phyloP scores from a whole-genome alignment of 2,797 vertebrate species.

The Pitangus sulphuratus region DNA sequence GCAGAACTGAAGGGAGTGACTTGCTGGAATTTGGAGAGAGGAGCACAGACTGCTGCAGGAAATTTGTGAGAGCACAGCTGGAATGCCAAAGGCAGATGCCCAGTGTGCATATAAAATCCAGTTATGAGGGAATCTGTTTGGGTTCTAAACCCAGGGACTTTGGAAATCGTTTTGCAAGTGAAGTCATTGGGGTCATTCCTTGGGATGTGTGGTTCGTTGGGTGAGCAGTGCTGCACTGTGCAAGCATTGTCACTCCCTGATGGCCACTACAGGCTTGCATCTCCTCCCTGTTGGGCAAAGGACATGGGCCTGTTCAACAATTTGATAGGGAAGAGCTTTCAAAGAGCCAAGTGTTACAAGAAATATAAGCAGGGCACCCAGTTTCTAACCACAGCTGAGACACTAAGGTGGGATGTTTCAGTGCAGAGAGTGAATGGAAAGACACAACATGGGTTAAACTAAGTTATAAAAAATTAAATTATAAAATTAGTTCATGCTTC shows the following conservation, averaged over 20 bases:
- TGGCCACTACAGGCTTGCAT: accelerated
- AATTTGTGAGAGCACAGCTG: not conserved
- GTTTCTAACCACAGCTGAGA: not conserved
- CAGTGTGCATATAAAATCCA: not conserved
- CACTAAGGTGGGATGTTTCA: not conserved
- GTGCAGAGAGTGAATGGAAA: not conserved
- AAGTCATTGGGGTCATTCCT: not conserved
- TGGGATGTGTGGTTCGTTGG: not conserved
- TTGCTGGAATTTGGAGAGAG: not conserved
- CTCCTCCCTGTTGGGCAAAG: not conserved
- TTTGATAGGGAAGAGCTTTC: not conserved
- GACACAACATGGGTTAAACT: not conserved
- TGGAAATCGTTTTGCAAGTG: not conserved
- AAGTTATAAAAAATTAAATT: too few relatives aligned
- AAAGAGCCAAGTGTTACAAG: not conserved
- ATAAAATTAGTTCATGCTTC: not conserved
- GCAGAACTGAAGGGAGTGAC: accelerated
- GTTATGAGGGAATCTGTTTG: not conserved
- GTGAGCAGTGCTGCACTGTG: not conserved
- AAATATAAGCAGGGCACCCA: not conserved
- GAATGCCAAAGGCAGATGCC: accelerated
- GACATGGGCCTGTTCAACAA: not conserved
- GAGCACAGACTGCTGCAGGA: not conserved
- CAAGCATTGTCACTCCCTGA: accelerated
- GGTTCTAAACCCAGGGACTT: not conserved